Evolutionary conservation across 2,797 vertebrate genomes (phyloP).

Genomic region (Sebastes iracundus): DNA sequence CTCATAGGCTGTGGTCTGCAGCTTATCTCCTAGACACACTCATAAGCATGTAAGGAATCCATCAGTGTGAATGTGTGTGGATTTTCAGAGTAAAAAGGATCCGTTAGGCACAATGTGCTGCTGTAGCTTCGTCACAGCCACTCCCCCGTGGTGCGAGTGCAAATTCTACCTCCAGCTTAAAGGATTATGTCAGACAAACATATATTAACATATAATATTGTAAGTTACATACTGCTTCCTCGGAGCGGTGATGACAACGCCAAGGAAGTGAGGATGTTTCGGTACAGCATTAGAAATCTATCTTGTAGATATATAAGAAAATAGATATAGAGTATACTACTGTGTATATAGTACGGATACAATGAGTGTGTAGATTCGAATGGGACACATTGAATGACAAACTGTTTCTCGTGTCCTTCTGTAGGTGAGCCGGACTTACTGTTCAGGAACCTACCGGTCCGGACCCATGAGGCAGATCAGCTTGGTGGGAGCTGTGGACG

Average conservation of each 20-base stretch:
- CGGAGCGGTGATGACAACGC: not conserved
- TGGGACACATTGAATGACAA: not conserved
- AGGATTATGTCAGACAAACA: not conserved
- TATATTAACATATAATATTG: not conserved
- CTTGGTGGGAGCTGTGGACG: constrained; percentile 96
- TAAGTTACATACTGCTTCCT: not conserved
- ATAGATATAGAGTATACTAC: not conserved
- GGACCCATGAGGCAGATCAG: constrained; percentile 99
- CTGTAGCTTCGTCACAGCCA: not conserved
- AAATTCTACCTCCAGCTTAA: not conserved
- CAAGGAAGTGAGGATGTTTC: not conserved
- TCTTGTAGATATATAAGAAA: not conserved
- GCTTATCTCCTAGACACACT: not conserved
- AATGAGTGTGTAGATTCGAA: not conserved
- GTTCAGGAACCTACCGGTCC: constrained; percentile 95
- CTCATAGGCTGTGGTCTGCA: not conserved
- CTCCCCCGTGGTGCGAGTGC: not conserved
- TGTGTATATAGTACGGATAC: no score
- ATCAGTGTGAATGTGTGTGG: not conserved
- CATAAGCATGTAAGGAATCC: not conserved
- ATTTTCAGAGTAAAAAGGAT: not conserved
- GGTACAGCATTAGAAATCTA: not conserved
- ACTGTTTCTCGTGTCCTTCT: not conserved
- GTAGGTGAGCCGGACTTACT: constrained; percentile 96
- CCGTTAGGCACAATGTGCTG: not conserved